These are phyloP conservation scores for Parascotia fuliginaria DNA, from an alignment of 2,888 invertebrate species.

Conservation along the genomic window DNA sequence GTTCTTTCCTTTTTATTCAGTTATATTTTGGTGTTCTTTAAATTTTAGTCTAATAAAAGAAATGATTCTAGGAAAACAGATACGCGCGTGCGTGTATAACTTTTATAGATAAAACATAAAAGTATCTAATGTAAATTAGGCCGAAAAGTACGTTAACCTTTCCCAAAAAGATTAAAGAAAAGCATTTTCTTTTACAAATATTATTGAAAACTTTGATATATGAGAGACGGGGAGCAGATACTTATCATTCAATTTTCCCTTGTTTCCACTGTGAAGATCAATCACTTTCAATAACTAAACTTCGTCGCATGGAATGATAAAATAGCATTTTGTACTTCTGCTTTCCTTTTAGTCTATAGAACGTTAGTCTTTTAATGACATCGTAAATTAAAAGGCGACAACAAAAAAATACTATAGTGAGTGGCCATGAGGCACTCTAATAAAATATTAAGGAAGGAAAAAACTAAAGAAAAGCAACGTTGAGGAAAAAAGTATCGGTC, in stretches of 20 bases:
- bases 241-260: slow-evolving; percentile 26
- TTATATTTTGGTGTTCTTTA: no score
- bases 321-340: slow-evolving; percentile 15
- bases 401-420: slow-evolving; percentile 24
- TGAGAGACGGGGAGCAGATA: slow-evolving; percentile 20
- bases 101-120: no score
- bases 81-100: no score
- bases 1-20: no score
- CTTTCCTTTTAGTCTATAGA: slow-evolving; percentile 7
- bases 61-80: no score
- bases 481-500: slow-evolving; percentile 50
- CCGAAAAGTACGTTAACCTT: background rate
- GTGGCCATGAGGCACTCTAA: slow-evolving; percentile 39
- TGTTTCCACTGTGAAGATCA: slow-evolving; percentile 26
- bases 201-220: slow-evolving; percentile 18
- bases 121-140: no score
- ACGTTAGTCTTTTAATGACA: slow-evolving; percentile 27
- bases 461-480: slow-evolving; percentile 41
- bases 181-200: slow-evolving; percentile 3
- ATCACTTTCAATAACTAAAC: slow-evolving; percentile 41
- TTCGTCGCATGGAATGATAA: slow-evolving; percentile 19
- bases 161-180: background rate
- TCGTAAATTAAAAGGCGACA: slow-evolving; percentile 19
- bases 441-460: slow-evolving; percentile 45
- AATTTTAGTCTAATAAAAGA: no score